Base-by-base conservation (phyloP, 1,140 invertebrate species). In the Fopius arisanus region DNA sequence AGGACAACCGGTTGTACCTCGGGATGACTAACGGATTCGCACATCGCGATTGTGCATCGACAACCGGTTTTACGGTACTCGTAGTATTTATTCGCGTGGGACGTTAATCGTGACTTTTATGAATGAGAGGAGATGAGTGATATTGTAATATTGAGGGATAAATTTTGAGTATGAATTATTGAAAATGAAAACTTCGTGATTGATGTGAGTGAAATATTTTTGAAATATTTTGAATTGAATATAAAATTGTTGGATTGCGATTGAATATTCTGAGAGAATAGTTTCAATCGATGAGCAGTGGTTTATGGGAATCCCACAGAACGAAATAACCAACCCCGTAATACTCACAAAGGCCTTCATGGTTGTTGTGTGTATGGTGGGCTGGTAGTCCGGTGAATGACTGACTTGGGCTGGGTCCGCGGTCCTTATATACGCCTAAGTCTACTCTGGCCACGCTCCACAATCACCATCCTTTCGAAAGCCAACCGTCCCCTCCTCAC, bases 401-500 rank as follows among this genome's bases (percentile, higher is more conserved):
- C 87, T 88, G 86, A 87, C 85, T 88, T 87, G 83, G 87, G 83
- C 84, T 81, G 82, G 86, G 86, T 79, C 81, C 80, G 77, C 80
- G 80, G 85, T 84, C 86, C 81, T 88, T 88, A 87, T 88, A 88
- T 88, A 88, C 86, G 81, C 85, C 86, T 83, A 87, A 87, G 83
- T 88, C 86, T 72, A 31, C 84, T 85, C 83, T 84, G 79, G 81
- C 83, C 84, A 87, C 85, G 85, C 84, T 88, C 86, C 86, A 88
- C 87, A 87, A 88, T 88, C 87, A 86, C 86, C 85, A 88, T 88
- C 87, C 87, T 88, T 88, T 88, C 87, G 86, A 88, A 88, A 88
- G 86, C 87, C 80, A 81, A 79, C 82, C 83, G 78, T 82, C 80
- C 81, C 82, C 84, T 83, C 83, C 82, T 75, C 79, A 78, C 78